A percentile compares a stretch with the other conserved stretches of the same genome.
These are phyloP conservation scores for Sphaerodactylus townsendi DNA, from an alignment of 2,113 vertebrate species.

Conservation along the genomic window DNA sequence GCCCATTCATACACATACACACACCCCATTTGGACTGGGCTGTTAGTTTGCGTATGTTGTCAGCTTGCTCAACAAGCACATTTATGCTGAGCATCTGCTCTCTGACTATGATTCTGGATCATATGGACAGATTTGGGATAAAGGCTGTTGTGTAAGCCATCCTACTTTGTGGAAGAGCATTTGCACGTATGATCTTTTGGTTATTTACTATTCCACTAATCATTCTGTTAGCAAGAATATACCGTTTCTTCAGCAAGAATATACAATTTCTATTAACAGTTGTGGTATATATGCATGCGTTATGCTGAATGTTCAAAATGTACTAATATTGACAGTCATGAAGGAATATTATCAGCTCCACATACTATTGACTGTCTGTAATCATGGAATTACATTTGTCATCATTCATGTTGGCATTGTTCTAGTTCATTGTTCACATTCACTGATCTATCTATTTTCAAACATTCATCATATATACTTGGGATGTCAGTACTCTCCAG, in stretches of 20 bases:
- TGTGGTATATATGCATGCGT: not conserved
- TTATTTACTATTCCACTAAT: too few relatives aligned
- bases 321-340: not conserved
- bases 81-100: too few relatives aligned
- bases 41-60: too few relatives aligned
- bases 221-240: too few relatives aligned
- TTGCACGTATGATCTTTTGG: too few relatives aligned
- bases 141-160: too few relatives aligned
- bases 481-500: not conserved
- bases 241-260: not conserved
- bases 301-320: not conserved
- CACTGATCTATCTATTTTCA: not conserved
- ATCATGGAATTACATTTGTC: not conserved
- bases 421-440: not conserved
- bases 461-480: not conserved
- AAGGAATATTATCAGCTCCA: not conserved
- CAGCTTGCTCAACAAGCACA: too few relatives aligned
- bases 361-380: not conserved
- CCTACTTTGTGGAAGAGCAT: too few relatives aligned
- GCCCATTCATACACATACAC: too few relatives aligned
- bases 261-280: not conserved
- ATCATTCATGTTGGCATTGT: not conserved
- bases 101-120: too few relatives aligned
- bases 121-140: too few relatives aligned
- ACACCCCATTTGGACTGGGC: too few relatives aligned